Percentiles rank a stretch among this genome's conserved stretches.
Conservation (phyloP, 2,113 vertebrate species). For the Piprites chloris region DNA sequence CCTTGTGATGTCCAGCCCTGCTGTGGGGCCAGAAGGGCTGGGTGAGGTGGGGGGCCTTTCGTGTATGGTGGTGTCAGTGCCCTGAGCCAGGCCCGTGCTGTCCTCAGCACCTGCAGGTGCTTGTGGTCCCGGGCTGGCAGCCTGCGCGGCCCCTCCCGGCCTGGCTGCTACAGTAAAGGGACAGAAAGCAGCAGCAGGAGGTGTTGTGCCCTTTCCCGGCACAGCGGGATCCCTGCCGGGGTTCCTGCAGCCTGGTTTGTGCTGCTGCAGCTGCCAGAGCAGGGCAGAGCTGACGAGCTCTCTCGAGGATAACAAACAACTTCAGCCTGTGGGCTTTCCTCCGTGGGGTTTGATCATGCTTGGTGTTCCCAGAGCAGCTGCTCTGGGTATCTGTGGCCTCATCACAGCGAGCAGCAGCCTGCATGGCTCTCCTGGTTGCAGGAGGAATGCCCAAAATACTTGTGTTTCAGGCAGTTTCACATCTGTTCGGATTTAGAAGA, state of each 20-base stretch:
- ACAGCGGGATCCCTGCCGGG: background rate
- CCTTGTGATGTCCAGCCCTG: background rate
- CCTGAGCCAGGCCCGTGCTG: background rate
- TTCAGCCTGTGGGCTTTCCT: background rate
- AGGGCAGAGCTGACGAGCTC: background rate
- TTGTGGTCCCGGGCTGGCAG: background rate
- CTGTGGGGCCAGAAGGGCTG: background rate
- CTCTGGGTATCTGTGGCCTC: background rate
- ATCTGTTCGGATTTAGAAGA: conserved; percentile 16
- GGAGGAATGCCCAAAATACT: background rate
- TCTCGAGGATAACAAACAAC: background rate
- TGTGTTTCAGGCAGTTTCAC: background rate
- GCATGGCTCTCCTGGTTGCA: background rate
- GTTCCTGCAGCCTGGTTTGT: background rate
- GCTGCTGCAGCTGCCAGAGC: background rate
- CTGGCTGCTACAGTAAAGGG: background rate
- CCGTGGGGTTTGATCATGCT: background rate
- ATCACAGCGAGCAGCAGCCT: background rate
- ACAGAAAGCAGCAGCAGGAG: background rate
- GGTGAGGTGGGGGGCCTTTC: background rate
- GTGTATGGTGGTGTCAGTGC: fast-evolving
- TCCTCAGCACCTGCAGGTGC: background rate
- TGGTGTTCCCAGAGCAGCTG: conserved; percentile 28
- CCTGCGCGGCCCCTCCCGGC: background rate
- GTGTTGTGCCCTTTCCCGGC: background rate